Evolutionary conservation across 2,888 invertebrate genomes (phyloP), one percentile per base, ranked within the genome.

Genomic region (Altica lythri): DNA sequence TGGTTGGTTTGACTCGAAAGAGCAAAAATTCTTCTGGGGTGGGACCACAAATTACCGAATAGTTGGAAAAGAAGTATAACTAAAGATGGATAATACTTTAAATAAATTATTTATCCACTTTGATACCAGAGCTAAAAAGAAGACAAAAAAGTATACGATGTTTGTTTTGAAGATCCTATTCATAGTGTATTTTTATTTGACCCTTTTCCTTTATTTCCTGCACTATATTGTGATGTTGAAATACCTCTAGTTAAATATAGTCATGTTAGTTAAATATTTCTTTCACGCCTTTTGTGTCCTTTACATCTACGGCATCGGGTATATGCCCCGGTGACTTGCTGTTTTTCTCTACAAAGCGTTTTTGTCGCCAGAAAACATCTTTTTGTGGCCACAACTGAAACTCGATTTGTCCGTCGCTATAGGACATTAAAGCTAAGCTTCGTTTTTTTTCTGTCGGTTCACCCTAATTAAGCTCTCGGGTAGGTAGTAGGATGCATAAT

Each of bases 221-320:
- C 18, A 37, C 49, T 49, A 49, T 40, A 42, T 17, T 42, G 51
- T 8, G 1, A 40, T 40, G 22, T 40, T 40, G 13, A 37, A 58
- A 52, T 47, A 47, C 27, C 60, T 48, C 57, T 53, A 42, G 56
- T 61, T 55, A 45, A 55, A 40, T 35, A 35, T 37, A 38, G n/a
- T n/a, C 55, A 56, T 49, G 57, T 57, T 61, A 53, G 59, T 60
- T 51, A 60, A 63, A 61, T 54, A 59, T 61, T 62, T 62, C 52
- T 57, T 57, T 56, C 63, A 51, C 57, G 61, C 59, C 59, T 55
- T 52, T 51, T 58, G 58, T 57, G 40, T 22, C 56, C 57, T 35
- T 37, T 35, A 27, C 54, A 54, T 52, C 10, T 30, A 46, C 46
- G 40, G 47, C 40, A 29, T 37, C 22, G 32, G 18, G 34, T 32